These are phyloP conservation scores for Lasioglossum oenotherae DNA, from an alignment of 2,888 invertebrate genomes.

Conservation along the genomic window DNA sequence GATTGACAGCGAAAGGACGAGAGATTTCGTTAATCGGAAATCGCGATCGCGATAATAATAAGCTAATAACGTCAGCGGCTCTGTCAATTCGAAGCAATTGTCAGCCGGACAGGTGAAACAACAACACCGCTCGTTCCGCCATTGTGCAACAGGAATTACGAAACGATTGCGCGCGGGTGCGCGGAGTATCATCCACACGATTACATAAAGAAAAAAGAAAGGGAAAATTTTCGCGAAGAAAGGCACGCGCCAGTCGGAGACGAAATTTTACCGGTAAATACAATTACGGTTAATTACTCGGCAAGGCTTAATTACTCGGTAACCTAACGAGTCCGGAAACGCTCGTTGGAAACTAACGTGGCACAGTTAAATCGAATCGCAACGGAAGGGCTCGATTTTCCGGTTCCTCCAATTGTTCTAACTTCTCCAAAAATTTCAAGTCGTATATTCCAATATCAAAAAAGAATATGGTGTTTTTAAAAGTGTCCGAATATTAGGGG, in stretches of 20 bases:
- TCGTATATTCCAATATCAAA: too few relatives aligned
- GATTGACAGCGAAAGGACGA: not conserved
- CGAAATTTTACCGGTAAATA: not conserved
- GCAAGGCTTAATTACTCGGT: not conserved
- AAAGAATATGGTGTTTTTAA: too few relatives aligned
- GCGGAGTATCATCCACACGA: slow-evolving; percentile 34
- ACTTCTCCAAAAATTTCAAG: too few relatives aligned
- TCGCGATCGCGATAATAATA: not conserved
- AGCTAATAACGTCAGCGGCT: not conserved
- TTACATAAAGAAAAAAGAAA: slow-evolving; percentile 55
- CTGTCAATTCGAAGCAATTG: not conserved
- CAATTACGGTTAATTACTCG: not conserved
- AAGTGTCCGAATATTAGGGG: too few relatives aligned
- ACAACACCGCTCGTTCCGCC: not conserved
- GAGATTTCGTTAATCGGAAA: slow-evolving; percentile 1
- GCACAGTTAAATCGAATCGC: slow-evolving; percentile 20
- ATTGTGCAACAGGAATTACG: slow-evolving; percentile 61
- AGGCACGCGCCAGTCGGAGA: not conserved
- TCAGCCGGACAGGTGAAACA: not conserved
- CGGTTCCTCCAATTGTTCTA: not conserved
- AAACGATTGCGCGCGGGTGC: slow-evolving; percentile 29
- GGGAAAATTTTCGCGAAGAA: not conserved
- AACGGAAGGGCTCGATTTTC: slow-evolving; percentile 19
- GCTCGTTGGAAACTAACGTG: too few relatives aligned
- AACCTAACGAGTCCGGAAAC: not conserved